A percentile compares a stretch with the other conserved stretches of the same genome.
Conservation (phyloP, 2,888 invertebrate species). For the Pristionchus entomophagus region DNA sequence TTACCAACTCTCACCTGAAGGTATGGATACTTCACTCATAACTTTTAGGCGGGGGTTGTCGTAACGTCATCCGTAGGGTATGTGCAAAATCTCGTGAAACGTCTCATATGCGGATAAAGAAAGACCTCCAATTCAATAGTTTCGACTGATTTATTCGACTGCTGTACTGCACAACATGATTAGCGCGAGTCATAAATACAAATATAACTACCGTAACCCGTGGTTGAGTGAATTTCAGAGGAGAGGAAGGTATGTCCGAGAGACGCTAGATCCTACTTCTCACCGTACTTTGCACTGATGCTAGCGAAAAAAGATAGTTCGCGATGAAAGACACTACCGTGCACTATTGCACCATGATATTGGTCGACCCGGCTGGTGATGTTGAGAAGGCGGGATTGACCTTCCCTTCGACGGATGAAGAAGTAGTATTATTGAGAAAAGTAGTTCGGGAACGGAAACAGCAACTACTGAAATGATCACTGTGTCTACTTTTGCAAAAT, state of each 20-base stretch:
- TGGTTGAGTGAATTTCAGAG: background rate
- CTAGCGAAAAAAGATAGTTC: background rate
- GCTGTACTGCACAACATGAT: background rate
- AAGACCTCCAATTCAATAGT: too few relatives aligned
- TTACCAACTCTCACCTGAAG: too few relatives aligned
- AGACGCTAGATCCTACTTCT: background rate
- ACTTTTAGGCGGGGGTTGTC: too few relatives aligned
- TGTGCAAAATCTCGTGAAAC: too few relatives aligned
- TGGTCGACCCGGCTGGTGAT: background rate
- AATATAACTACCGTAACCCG: background rate
- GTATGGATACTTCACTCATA: too few relatives aligned
- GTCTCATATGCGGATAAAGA: too few relatives aligned
- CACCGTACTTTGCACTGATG: background rate
- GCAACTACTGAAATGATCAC: background rate
- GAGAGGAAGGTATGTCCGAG: background rate
- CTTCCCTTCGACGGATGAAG: background rate
- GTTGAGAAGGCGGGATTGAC: background rate
- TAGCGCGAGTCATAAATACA: background rate
- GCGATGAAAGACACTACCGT: background rate
- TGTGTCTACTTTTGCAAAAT: background rate
- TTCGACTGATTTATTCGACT: slow-evolving; percentile 4
- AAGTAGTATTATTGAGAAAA: background rate
- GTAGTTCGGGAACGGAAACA: background rate
- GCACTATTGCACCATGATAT: slow-evolving; percentile 25
- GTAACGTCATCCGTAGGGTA: too few relatives aligned